Conservation (phyloP, 2,797 vertebrate species). For the Adrianichthys oophorus region DNA sequence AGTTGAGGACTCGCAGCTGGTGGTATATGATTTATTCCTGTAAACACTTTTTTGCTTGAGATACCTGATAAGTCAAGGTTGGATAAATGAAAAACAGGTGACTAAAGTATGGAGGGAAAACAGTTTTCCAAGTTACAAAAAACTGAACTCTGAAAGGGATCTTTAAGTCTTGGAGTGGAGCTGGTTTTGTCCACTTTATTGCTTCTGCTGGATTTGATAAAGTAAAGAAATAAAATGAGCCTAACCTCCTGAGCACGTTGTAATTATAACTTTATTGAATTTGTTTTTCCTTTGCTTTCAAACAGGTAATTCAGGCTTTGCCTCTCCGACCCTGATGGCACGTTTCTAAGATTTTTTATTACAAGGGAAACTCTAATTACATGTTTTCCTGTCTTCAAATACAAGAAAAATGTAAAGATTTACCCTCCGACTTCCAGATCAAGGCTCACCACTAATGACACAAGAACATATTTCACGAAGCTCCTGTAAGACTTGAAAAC, state of each 20-base stretch:
- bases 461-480: conserved; percentile 55
- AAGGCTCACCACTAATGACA: conserved; percentile 71
- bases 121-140: background rate
- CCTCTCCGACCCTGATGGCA: too few relatives aligned
- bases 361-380: conserved; percentile 47
- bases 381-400: conserved; percentile 56
- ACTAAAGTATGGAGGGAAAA: background rate
- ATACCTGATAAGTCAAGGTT: background rate
- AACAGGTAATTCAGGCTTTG: conserved; percentile 3
- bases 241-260: too few relatives aligned
- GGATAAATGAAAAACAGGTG: background rate
- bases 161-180: too few relatives aligned
- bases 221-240: too few relatives aligned
- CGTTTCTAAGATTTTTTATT: conserved; percentile 23
- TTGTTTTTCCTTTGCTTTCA: conserved; percentile 1
- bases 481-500: conserved; percentile 50
- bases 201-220: too few relatives aligned
- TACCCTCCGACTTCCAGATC: conserved; percentile 64
- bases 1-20: too few relatives aligned
- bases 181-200: too few relatives aligned
- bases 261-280: too few relatives aligned
- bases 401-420: conserved; percentile 65
- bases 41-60: background rate
- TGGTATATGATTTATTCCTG: too few relatives aligned
- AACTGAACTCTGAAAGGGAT: too few relatives aligned